Evolutionary conservation across 1,140 invertebrate genomes (phyloP).

Genomic region (Euwallacea fornicatus): DNA sequence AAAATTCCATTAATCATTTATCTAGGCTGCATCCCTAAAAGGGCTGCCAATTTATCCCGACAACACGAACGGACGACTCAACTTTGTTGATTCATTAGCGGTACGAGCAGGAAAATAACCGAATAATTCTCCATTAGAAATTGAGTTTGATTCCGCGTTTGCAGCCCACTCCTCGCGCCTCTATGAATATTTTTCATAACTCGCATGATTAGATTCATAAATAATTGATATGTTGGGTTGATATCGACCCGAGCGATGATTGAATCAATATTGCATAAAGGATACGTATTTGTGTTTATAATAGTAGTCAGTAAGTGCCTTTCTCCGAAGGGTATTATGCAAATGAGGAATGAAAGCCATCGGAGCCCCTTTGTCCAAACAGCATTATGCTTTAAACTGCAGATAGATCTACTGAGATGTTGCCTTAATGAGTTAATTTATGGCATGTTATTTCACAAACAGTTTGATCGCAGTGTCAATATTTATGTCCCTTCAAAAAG

Average conservation of each 20-base stretch:
- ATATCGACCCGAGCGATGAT: not conserved
- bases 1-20: conserved; percentile 3
- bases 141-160: too few species aligned
- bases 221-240: too few species aligned
- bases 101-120: too few species aligned
- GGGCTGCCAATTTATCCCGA: not conserved
- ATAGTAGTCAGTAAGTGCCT: conserved; percentile 49
- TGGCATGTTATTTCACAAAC: conserved; percentile 52
- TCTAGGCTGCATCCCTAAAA: not conserved
- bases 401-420: conserved; percentile 44
- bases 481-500: conserved; percentile 47
- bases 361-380: conserved; percentile 50
- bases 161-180: too few species aligned
- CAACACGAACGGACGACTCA: not conserved
- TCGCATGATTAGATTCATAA: too few species aligned
- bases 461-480: conserved; percentile 47
- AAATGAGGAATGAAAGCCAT: conserved; percentile 51
- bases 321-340: conserved; percentile 48
- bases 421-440: conserved; percentile 52
- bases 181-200: too few species aligned
- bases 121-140: too few species aligned
- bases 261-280: conserved; percentile 32
- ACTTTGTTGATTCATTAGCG: not conserved
- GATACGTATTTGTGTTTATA: conserved; percentile 49
- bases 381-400: conserved; percentile 45